Percentiles rank a stretch among this genome's conserved stretches.
Conservation (phyloP, 2,113 vertebrate genomes). For the Boleophthalmus pectinirostris region DNA sequence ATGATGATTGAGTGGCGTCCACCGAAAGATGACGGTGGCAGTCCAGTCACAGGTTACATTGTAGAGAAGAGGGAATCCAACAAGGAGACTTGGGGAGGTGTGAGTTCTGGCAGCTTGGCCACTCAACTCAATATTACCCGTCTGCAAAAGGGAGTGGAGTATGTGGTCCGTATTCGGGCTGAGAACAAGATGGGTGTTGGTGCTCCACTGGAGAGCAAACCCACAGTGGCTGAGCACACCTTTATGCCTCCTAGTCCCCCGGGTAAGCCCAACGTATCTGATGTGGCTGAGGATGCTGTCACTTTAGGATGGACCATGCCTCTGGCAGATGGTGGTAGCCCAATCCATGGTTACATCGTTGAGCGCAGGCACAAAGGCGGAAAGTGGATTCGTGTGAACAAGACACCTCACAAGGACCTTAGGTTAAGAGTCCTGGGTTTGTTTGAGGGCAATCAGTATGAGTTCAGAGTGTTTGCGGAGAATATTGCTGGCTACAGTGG, state of each 20-base stretch:
- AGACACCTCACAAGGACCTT: slow-evolving; percentile 89
- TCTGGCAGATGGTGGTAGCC: slow-evolving; percentile 92
- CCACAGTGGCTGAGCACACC: slow-evolving; percentile 90
- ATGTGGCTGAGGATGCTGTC: slow-evolving; percentile 89
- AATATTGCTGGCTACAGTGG: slow-evolving; percentile 93
- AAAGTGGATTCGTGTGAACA: slow-evolving; percentile 98
- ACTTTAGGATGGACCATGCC: slow-evolving; percentile 95
- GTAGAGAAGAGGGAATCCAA: slow-evolving; percentile 95
- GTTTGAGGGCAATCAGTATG: slow-evolving; percentile 94
- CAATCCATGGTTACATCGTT: slow-evolving; percentile 91
- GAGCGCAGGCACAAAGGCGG: slow-evolving; percentile 93
- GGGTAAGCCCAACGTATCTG: slow-evolving; percentile 89
- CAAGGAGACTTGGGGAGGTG: slow-evolving; percentile 95
- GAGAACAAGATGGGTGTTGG: slow-evolving; percentile 98
- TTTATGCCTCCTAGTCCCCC: slow-evolving; percentile 92
- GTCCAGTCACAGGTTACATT: slow-evolving; percentile 91
- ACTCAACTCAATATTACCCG: slow-evolving; percentile 88
- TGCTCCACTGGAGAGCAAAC: slow-evolving; percentile 89
- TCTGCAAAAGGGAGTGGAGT: slow-evolving; percentile 91
- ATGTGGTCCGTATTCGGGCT: slow-evolving; percentile 91
- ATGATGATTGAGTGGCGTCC: slow-evolving; percentile 97
- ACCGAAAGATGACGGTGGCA: slow-evolving; percentile 95
- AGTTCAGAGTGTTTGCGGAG: slow-evolving; percentile 98
- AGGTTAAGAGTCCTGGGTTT: slow-evolving; percentile 90
- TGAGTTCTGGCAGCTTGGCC: slow-evolving; percentile 87